Base-by-base conservation (phyloP, 1,140 invertebrate species). In the Lycorma delicatula region DNA sequence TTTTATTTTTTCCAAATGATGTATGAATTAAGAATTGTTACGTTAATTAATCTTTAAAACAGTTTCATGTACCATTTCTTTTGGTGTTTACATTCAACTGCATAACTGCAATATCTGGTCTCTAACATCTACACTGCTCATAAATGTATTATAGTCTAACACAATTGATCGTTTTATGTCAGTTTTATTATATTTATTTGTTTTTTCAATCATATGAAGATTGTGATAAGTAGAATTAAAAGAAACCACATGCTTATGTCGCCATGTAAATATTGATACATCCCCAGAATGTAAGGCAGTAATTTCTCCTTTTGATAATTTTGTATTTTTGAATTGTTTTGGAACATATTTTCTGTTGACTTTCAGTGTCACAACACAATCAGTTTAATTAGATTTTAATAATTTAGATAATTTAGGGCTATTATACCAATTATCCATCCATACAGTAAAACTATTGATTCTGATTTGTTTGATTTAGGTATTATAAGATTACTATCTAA, bases 341-440 rank as follows among this genome's bases (percentile, higher is more conserved):
- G 55, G 47, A 13, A 59, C 49, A 44, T 59, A n/a, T 34, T 47
- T 59, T 54, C 57, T 44, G 9, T 36, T 41, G 3, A 54, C 18
- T 53, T 38, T 48, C n/a, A 55, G 16, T 7, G 51, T 59, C 3
- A 50, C 57, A 49, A 50, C 55, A 5, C 20, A n/a, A 46, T 58
- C 34, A 34, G 56, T 58, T 53, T 52, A 36, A 18, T 16, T 22
- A 18, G 13, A 13, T 38, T 54, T 26, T 12, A 58, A 26, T 6
- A 28, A n/a, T 4, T 13, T 13, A n/a, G 22, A 57, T 13, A 57
- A 27, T 12, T 57, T 44, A 12, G 55, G 34, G 5, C 20, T 54
- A 54, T 46, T 57, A 57, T 57, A 57, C 55, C 55, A 57, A 29
- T 57, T 57, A 46, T 57, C 55, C 44, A 57, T 54, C 34, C 44